Evolutionary conservation across 2,888 invertebrate species (phyloP).

Genomic region (Xanthorhoe designata): DNA sequence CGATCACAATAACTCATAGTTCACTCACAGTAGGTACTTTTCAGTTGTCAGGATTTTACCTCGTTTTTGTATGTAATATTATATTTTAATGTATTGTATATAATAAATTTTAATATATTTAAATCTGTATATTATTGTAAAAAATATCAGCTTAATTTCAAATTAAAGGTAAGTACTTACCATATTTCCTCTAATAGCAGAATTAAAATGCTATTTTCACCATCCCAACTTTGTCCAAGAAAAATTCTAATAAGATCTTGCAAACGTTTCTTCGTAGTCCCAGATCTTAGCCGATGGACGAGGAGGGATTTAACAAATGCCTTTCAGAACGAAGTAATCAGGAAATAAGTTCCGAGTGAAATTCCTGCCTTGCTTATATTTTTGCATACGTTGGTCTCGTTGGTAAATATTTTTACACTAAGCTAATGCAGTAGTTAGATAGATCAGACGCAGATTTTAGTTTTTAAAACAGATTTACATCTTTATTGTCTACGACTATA

Average conservation of each 20-base stretch:
- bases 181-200: constrained; percentile 4
- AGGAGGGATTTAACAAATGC: constrained; percentile 47
- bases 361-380: constrained; percentile 4
- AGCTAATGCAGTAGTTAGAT: too few species aligned
- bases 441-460: neutral
- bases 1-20: too few species aligned
- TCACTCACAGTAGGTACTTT: too few species aligned
- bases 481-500: too few species aligned
- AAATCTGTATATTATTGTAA: too few species aligned
- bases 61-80: too few species aligned
- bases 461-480: too few species aligned
- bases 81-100: too few species aligned
- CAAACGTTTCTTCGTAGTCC: constrained; percentile 46
- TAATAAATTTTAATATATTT: too few species aligned
- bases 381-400: neutral
- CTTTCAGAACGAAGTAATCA: constrained; percentile 51
- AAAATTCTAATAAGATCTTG: constrained; percentile 47
- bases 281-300: constrained; percentile 48
- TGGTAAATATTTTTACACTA: neutral
- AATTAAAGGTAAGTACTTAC: too few species aligned
- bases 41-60: too few species aligned
- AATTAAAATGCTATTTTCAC: constrained; percentile 39
- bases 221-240: constrained; percentile 35
- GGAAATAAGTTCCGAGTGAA: constrained; percentile 40
- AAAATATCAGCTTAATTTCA: too few species aligned